Conservation (phyloP, 2,797 vertebrate genomes). For the Lagocephalus sceleratus region DNA sequence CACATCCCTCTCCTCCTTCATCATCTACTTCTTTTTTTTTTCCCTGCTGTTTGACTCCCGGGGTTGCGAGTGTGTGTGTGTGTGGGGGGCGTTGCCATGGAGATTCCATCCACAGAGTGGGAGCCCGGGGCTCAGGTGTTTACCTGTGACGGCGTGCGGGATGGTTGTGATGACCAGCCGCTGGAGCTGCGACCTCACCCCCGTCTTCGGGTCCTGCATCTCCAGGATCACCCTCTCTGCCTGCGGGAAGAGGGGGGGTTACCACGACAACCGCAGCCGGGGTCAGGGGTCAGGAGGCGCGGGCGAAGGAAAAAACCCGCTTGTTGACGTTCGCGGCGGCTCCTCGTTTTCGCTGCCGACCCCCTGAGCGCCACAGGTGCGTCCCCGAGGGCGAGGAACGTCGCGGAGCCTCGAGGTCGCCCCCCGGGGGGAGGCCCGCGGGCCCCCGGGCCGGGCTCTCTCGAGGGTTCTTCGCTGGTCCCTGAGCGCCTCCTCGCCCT, state of each 20-base stretch:
- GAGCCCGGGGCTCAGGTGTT: slow-evolving; percentile 49
- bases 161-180: slow-evolving; percentile 84
- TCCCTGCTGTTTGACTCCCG: slow-evolving; percentile 50
- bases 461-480: too few relatives aligned
- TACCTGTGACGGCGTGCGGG: slow-evolving; percentile 91
- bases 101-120: slow-evolving; percentile 61
- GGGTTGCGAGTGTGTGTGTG: too few relatives aligned
- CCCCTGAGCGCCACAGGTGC: slow-evolving; percentile 27
- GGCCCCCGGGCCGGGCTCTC: too few relatives aligned
- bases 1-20: slow-evolving; percentile 6
- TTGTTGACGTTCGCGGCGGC: too few relatives aligned
- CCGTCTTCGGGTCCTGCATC: slow-evolving; percentile 89
- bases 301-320: slow-evolving; percentile 15
- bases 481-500: too few relatives aligned
- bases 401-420: background rate
- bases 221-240: slow-evolving; percentile 87
- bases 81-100: slow-evolving; percentile 71
- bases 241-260: slow-evolving; percentile 62
- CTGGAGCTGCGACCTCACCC: slow-evolving; percentile 87
- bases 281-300: slow-evolving; percentile 20
- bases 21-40: slow-evolving; percentile 37
- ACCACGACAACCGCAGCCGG: slow-evolving; percentile 14
- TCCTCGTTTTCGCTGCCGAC: too few relatives aligned
- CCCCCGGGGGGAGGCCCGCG: too few relatives aligned
- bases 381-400: slow-evolving; percentile 12